Conservation (phyloP, 2,797 vertebrate genomes). For the Coregonus suidteri region DNA sequence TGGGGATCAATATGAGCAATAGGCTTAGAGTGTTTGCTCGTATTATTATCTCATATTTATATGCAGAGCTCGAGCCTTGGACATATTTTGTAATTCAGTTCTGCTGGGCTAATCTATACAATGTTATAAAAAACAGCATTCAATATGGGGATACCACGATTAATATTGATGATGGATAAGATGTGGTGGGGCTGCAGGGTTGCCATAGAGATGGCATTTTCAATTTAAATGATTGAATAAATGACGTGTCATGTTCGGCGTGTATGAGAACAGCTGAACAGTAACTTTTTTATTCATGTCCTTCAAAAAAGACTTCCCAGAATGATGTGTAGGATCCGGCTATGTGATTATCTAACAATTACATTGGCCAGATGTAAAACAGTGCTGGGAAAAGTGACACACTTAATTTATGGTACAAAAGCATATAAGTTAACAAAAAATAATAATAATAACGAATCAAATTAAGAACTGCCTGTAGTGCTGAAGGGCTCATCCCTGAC, state of each 20-base stretch:
- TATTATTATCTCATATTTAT: background rate
- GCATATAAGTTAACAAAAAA: too few relatives aligned
- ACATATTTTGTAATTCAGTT: background rate
- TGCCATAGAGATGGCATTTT: background rate
- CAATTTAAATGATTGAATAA: background rate
- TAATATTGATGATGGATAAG: background rate
- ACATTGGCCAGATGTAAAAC: background rate
- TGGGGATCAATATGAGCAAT: too few relatives aligned
- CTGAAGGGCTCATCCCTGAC: too few relatives aligned
- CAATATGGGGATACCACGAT: background rate
- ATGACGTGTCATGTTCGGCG: background rate
- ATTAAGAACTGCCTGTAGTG: too few relatives aligned
- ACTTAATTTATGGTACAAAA: background rate
- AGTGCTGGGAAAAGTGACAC: background rate
- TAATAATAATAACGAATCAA: too few relatives aligned
- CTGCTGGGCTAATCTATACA: background rate
- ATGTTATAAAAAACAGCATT: background rate
- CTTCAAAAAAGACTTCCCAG: background rate
- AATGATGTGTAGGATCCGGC: background rate
- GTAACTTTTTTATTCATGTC: background rate
- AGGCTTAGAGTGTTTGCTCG: too few relatives aligned
- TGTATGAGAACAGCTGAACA: background rate
- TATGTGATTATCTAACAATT: background rate
- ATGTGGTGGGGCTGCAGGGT: background rate
- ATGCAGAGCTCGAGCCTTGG: background rate